Conservation (phyloP, 2,113 vertebrate species). For the Gymnocephalus cernua region DNA sequence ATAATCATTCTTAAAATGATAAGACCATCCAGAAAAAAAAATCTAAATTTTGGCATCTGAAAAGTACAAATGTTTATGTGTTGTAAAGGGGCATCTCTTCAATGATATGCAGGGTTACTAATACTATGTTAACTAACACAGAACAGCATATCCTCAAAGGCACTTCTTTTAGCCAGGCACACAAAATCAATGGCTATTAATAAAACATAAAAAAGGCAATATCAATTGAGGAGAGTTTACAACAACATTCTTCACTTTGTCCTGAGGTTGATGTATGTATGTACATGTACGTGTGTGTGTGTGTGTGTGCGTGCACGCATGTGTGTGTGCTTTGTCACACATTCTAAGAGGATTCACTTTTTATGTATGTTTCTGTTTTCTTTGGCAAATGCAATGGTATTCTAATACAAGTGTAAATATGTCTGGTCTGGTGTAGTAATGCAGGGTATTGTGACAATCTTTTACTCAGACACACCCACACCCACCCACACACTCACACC, state of each 20-base stretch:
- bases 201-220: slow-evolving; percentile 61
- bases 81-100: slow-evolving; percentile 14
- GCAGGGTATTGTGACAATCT: slow-evolving; percentile 8
- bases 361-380: slow-evolving; percentile 24
- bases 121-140: slow-evolving; percentile 25
- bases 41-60: slow-evolving; percentile 20
- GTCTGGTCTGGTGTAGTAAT: slow-evolving; percentile 2
- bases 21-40: not conserved
- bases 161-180: slow-evolving; percentile 58
- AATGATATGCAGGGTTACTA: slow-evolving; percentile 25
- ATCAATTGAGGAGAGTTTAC: slow-evolving; percentile 60
- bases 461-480: slow-evolving; percentile 21
- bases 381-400: slow-evolving; percentile 62
- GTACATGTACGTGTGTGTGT: not conserved
- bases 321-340: slow-evolving; percentile 3
- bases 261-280: slow-evolving; percentile 34
- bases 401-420: not conserved
- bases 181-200: slow-evolving; percentile 54
- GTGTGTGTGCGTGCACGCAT: slow-evolving; percentile 10
- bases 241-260: slow-evolving; percentile 54
- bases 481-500: slow-evolving; percentile 9
- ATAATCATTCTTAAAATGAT: not conserved
- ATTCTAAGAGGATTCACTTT: not conserved
- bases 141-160: slow-evolving; percentile 52
- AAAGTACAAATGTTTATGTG: slow-evolving; percentile 11